Evolutionary conservation across 2,888 invertebrate genomes (phyloP), one percentile per base, ranked within the genome.

Genomic region (Cheilosia soror): DNA sequence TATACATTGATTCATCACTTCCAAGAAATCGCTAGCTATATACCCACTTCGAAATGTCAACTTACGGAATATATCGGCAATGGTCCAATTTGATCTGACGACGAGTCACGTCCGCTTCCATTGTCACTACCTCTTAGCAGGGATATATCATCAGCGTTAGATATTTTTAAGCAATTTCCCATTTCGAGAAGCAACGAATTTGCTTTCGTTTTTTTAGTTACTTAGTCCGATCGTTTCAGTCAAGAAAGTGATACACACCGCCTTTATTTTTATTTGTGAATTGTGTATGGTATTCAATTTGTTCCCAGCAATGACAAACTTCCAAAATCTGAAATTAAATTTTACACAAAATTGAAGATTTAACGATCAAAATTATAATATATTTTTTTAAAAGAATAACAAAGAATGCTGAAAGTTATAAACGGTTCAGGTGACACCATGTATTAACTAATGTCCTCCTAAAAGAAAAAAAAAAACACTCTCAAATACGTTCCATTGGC

Each of bases 141-240:
- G 66, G 95, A 95, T 89, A 95, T 94, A 91, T 95, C 95, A 91
- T 95, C 95, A 73, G 94, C 93, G 87, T 94, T 94, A 78, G 93
- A 93, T 87, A 95, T 94, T 92, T 95, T 95, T 88, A 96, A 93
- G 90, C 95, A 95, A 92, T 96, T 96, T 89, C 95, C 95, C 95
- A 96, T 96, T 89, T 90, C 91, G 53, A 60, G 29, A 25, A 53
- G 11, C 33, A 44, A 27, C 5, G 11, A 3, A 31, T 40, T 29
- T 33, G 60, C 15, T 62, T 15, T n/a, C 2, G 7, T 15, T 13
- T 15, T 11, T 44, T 33, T 6, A 27, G 20, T 44, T 53, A 9
- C 33, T 60, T 37, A 9, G 20, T 63, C 25, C 51, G 37, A 40
- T 65, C 37, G 15, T 31, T 20, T 47, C 2, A 37, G 15, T 71